A percentile compares a stretch with the other conserved stretches of the same genome.
These are phyloP conservation scores for Cyclopterus lumpus DNA, from an alignment of 2,797 vertebrate genomes.

Conservation along the genomic window DNA sequence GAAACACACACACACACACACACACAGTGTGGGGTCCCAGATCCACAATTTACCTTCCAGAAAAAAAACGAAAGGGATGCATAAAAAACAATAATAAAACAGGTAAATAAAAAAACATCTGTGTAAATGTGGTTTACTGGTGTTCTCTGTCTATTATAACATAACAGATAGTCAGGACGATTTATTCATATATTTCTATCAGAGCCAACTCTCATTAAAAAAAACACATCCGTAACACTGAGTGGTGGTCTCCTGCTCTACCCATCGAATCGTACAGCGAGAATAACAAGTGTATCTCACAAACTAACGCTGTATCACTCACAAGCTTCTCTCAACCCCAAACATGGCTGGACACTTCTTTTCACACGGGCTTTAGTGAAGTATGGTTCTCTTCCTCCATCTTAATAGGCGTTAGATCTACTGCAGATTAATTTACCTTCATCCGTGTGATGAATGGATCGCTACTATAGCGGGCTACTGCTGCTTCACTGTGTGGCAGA, in stretches of 20 bases:
- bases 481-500: constrained; percentile 76
- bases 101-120: neutral
- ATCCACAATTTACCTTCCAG: neutral
- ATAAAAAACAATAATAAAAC: neutral
- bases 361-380: constrained; percentile 38
- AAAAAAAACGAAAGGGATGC: neutral
- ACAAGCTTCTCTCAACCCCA: constrained; percentile 33
- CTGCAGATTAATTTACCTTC: constrained; percentile 77
- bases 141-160: neutral
- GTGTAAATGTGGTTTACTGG: neutral
- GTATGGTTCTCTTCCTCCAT: constrained; percentile 44
- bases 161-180: neutral
- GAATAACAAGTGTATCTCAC: constrained; percentile 5
- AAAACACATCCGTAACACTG: constrained; percentile 15
- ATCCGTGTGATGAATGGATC: constrained; percentile 75
- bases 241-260: neutral
- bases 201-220: neutral
- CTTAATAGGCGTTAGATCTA: constrained; percentile 74
- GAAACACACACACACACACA: neutral
- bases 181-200: neutral
- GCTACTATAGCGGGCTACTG: constrained; percentile 63
- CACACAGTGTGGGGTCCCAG: neutral
- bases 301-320: constrained; percentile 23
- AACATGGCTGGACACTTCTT: constrained; percentile 38
- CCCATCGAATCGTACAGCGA: neutral